Conservation (phyloP, 2,797 vertebrate species). For the Microctenopoma lineatum region DNA sequence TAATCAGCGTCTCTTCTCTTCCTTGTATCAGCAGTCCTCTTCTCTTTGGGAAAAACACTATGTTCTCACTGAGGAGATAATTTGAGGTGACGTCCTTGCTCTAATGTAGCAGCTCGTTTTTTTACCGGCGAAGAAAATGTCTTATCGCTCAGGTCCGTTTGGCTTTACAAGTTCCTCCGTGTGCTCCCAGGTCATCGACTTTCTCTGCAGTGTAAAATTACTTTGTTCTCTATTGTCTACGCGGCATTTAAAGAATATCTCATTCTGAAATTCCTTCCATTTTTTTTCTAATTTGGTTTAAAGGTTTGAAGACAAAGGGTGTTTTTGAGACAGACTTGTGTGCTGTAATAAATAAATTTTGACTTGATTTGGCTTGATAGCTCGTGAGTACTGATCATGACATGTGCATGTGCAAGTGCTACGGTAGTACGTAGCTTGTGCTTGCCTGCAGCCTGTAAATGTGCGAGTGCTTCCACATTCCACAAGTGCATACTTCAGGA, state of each 20-base stretch:
- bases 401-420: slow-evolving; percentile 6
- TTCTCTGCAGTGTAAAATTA: no score
- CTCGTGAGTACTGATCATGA: background rate
- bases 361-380: background rate
- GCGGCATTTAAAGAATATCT: no score
- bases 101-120: background rate
- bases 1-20: slow-evolving; percentile 8
- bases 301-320: no score
- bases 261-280: background rate
- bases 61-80: slow-evolving; percentile 10
- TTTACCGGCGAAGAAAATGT: background rate
- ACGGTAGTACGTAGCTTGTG: slow-evolving; percentile 25
- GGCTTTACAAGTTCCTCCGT: background rate
- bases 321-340: background rate
- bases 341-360: background rate
- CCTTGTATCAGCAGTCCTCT: background rate
- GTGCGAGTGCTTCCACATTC: slow-evolving; percentile 56
- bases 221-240: no score
- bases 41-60: background rate
- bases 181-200: background rate
- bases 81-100: slow-evolving; percentile 1
- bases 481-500: slow-evolving; percentile 66
- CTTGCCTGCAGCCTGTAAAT: slow-evolving; percentile 26
- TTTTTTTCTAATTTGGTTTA: background rate
- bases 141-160: background rate